Evolutionary conservation across 2,113 vertebrate genomes (phyloP).

Genomic region (Machaerirhynchus nigripectus): DNA sequence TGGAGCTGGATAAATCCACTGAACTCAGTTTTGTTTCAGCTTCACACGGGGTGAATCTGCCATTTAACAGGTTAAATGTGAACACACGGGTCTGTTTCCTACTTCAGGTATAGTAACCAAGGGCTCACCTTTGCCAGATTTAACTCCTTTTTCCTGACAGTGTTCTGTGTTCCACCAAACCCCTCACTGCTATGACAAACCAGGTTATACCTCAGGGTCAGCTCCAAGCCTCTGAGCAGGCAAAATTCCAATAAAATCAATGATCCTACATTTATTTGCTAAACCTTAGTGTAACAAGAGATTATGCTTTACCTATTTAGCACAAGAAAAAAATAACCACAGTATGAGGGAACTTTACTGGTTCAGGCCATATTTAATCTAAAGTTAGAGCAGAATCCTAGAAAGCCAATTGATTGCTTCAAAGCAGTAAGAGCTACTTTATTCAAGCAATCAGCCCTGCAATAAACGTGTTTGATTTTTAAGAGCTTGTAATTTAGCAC

Average conservation of each 20-base stretch:
- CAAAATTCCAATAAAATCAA: neutral
- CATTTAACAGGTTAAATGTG: neutral
- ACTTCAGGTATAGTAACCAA: neutral
- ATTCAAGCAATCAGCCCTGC: neutral
- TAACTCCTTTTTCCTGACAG: neutral
- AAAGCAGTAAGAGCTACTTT: neutral
- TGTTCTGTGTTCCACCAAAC: neutral
- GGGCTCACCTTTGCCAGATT: neutral
- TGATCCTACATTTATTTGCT: neutral
- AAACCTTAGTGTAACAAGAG: neutral
- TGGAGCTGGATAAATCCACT: neutral
- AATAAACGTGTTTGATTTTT: neutral
- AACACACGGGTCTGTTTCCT: fast-evolving
- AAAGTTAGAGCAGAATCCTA: neutral
- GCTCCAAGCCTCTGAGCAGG: neutral
- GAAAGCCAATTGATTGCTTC: neutral
- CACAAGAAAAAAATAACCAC: neutral
- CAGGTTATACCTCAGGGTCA: neutral
- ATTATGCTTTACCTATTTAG: neutral
- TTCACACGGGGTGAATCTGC: neutral
- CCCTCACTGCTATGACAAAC: neutral
- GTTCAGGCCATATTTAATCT: neutral
- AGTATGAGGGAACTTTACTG: neutral
- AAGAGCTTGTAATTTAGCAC: neutral
- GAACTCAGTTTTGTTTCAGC: neutral